phyloP scores from a whole-genome alignment of 2,797 vertebrate species.

The Acrossocheilus fasciatus region DNA sequence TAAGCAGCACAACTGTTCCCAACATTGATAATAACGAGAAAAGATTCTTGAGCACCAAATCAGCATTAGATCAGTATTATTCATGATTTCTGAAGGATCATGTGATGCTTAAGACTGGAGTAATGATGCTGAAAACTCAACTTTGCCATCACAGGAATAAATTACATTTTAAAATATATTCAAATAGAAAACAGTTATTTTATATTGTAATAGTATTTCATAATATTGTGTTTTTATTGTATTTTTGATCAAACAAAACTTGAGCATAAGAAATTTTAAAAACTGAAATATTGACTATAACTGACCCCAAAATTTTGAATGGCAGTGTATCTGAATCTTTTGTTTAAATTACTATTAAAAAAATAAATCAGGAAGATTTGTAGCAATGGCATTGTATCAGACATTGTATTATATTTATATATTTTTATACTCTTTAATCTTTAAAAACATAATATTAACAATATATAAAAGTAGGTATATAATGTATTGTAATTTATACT shows the following conservation, averaged over 20 bases:
- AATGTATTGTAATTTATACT: not conserved
- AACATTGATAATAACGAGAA: not conserved
- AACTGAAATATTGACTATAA: not conserved
- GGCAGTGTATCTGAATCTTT: not conserved
- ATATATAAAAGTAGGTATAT: not conserved
- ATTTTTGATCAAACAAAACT: not conserved
- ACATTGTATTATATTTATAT: not conserved
- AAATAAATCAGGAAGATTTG: not conserved
- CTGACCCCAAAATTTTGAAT: not conserved
- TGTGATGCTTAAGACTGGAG: not conserved
- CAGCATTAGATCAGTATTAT: not conserved
- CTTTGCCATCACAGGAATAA: not conserved
- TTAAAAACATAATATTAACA: not conserved
- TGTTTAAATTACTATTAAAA: not conserved
- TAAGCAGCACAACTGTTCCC: not conserved
- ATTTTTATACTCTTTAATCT: not conserved
- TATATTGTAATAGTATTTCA: not conserved
- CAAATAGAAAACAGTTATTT: not conserved
- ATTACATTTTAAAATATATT: not conserved
- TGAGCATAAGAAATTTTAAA: not conserved
- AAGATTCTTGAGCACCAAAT: not conserved
- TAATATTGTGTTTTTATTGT: not conserved
- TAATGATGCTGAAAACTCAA: not conserved
- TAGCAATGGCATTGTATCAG: not conserved
- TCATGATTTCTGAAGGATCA: not conserved